phyloP scores from a whole-genome alignment of 2,888 invertebrate species.

The Autographa gamma region DNA sequence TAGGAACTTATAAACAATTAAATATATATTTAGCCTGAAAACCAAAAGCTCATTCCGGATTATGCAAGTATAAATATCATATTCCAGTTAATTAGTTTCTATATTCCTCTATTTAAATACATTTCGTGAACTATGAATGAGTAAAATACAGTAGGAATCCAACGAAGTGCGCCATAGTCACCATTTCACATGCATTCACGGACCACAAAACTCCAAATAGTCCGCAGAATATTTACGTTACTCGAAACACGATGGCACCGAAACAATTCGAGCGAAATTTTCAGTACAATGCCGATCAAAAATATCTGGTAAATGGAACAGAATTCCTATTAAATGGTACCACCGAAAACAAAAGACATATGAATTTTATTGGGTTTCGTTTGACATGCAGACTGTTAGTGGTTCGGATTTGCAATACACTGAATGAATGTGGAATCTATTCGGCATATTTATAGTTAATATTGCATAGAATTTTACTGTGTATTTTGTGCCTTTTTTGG shows the following conservation, averaged over 20 bases:
- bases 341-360: not conserved
- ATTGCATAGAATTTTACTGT: too few species aligned
- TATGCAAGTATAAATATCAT: too few species aligned
- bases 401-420: not conserved
- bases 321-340: constrained; percentile 4
- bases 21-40: too few species aligned
- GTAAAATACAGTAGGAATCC: constrained; percentile 8
- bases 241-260: constrained; percentile 7
- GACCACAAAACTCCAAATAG: constrained; percentile 24
- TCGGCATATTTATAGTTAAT: not conserved
- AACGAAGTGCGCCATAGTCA: constrained; percentile 18
- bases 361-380: constrained; percentile 1
- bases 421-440: not conserved
- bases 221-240: constrained; percentile 32
- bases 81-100: too few species aligned
- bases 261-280: constrained; percentile 17
- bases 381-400: not conserved
- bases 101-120: too few species aligned
- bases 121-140: not conserved
- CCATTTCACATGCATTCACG: constrained; percentile 31
- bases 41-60: too few species aligned
- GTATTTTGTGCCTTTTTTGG: too few species aligned
- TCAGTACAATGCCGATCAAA: not conserved
- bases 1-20: too few species aligned
- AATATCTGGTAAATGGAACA: not conserved